A percentile compares a stretch with the other conserved stretches of the same genome.
Evolutionary conservation across 2,113 vertebrate species (phyloP).

Genomic region (Passer domesticus): DNA sequence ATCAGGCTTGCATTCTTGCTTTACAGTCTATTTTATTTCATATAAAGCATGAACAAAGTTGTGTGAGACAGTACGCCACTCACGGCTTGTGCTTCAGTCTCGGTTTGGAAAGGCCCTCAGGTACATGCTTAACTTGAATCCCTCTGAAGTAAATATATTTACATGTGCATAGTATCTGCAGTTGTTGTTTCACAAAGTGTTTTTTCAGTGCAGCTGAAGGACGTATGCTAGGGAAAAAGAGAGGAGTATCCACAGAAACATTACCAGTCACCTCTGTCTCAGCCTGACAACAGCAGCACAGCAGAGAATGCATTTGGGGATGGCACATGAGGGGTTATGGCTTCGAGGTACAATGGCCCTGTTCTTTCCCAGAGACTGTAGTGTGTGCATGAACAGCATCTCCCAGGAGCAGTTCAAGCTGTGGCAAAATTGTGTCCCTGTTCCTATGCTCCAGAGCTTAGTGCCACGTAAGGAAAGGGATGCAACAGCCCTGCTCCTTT

Average conservation of each 20-base stretch:
- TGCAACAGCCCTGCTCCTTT: background rate
- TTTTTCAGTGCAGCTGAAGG: background rate
- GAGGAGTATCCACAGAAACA: background rate
- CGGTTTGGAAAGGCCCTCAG: background rate
- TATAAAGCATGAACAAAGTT: background rate
- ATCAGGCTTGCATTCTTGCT: background rate
- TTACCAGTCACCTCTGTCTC: background rate
- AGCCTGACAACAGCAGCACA: background rate
- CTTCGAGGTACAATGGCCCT: background rate
- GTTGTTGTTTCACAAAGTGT: background rate
- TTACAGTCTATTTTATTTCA: background rate
- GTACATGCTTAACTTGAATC: background rate
- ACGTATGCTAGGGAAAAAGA: background rate
- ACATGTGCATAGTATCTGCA: background rate
- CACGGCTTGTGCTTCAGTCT: background rate
- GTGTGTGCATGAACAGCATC: background rate
- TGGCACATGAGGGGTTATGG: background rate
- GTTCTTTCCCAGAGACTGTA: background rate
- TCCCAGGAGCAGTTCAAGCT: background rate
- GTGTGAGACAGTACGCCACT: background rate
- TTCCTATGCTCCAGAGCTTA: fast-evolving
- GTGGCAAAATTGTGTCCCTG: fast-evolving
- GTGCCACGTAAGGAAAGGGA: fast-evolving
- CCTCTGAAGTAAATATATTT: background rate
- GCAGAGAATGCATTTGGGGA: background rate